Evolutionary conservation across 2,113 vertebrate genomes (phyloP).

Genomic region (Gulo gulo): DNA sequence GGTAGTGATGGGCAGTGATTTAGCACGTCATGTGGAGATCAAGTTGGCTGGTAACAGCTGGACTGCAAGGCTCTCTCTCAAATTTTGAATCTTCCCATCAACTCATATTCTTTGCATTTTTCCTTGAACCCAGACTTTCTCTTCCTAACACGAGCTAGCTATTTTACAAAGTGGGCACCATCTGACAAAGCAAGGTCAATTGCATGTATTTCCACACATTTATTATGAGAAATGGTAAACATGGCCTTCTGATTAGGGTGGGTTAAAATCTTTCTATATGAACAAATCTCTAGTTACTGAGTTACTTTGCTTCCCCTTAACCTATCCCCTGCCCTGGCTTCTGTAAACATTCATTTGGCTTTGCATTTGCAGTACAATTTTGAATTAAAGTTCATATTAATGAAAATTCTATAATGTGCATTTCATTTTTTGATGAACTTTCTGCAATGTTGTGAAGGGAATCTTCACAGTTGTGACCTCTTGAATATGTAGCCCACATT

Average conservation of each 20-base stretch:
- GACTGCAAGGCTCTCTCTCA: not conserved
- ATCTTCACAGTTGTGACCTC: not conserved
- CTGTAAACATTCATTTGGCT: not conserved
- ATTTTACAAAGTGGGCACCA: not conserved
- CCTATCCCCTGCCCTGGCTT: not conserved
- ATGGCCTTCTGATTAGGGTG: not conserved
- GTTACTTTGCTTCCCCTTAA: not conserved
- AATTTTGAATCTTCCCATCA: not conserved
- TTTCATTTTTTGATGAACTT: not conserved
- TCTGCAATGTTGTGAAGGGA: not conserved
- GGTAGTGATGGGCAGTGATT: not conserved
- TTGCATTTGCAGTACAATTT: not conserved
- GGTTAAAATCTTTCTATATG: not conserved
- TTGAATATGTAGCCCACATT: not conserved
- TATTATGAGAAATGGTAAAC: not conserved
- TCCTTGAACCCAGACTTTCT: not conserved
- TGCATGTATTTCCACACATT: not conserved
- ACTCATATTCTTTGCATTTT: not conserved
- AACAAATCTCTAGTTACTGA: not conserved
- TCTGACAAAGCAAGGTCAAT: accelerated
- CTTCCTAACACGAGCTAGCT: not conserved
- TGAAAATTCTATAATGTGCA: not conserved
- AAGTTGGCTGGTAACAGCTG: not conserved
- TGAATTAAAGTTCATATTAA: not conserved
- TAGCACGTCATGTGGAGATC: not conserved